These are phyloP conservation scores for Yponomeuta sedellus DNA, from an alignment of 2,888 invertebrate species.

Conservation along the genomic window DNA sequence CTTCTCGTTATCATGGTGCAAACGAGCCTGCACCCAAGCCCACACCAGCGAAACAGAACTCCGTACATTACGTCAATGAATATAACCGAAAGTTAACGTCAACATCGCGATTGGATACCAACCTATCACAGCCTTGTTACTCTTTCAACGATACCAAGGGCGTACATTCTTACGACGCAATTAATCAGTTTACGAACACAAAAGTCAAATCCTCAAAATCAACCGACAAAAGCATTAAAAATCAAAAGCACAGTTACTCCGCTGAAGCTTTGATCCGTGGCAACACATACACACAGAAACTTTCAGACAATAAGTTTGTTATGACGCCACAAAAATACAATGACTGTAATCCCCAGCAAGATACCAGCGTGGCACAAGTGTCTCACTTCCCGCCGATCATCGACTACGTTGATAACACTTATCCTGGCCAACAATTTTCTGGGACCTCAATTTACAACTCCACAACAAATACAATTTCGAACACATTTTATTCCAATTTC, in stretches of 20 bases:
- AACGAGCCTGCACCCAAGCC: constrained; percentile 45
- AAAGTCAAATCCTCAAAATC: constrained; percentile 51
- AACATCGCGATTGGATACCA: constrained; percentile 46
- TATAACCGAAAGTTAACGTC: constrained; percentile 50
- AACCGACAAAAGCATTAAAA: constrained; percentile 52
- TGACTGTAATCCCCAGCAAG: constrained; percentile 52
- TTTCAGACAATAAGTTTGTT: constrained; percentile 55
- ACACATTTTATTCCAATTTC: constrained; percentile 67
- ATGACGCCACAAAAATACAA: constrained; percentile 56
- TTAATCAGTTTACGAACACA: constrained; percentile 44
- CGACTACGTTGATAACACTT: constrained; percentile 63
- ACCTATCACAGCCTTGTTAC: constrained; percentile 53
- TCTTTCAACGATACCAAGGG: constrained; percentile 55
- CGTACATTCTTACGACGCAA: constrained; percentile 47
- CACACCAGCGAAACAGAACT: constrained; percentile 45
- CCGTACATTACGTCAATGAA: constrained; percentile 45
- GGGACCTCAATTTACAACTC: constrained; percentile 64
- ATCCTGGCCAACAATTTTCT: constrained; percentile 59
- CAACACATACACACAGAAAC: constrained; percentile 55
- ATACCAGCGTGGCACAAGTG: constrained; percentile 62
- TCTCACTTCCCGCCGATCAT: constrained; percentile 67
- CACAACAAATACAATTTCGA: constrained; percentile 65
- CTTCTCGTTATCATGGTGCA: constrained; percentile 49
- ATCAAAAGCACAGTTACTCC: constrained; percentile 64
- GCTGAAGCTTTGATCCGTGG: constrained; percentile 64